These are phyloP conservation scores for Ochlodes sylvanus DNA, from an alignment of 2,888 invertebrate genomes.

Conservation along the genomic window DNA sequence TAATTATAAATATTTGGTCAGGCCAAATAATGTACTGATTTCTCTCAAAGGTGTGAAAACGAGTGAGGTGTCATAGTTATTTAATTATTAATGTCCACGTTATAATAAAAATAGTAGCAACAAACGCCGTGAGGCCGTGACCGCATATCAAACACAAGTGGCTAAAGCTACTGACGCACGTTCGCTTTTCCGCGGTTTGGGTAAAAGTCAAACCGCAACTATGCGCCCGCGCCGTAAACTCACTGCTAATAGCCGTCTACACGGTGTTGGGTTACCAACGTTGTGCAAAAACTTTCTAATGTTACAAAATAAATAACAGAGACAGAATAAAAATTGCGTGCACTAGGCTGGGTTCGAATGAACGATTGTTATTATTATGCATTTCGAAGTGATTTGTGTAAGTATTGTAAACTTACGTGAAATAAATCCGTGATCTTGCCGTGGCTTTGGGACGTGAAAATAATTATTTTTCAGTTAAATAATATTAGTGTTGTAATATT, in stretches of 20 bases:
- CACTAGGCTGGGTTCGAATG: too few relatives aligned
- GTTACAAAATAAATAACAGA: slow-evolving; percentile 21
- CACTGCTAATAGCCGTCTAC: slow-evolving; percentile 50
- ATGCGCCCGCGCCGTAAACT: slow-evolving; percentile 49
- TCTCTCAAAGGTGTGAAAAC: background rate
- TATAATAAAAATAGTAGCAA: slow-evolving; percentile 14
- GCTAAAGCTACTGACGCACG: slow-evolving; percentile 66
- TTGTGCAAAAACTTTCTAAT: slow-evolving; percentile 36
- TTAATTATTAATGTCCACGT: slow-evolving; percentile 2
- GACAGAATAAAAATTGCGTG: background rate
- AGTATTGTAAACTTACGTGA: too few relatives aligned
- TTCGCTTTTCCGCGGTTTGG: slow-evolving; percentile 60
- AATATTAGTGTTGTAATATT: too few relatives aligned
- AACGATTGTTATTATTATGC: too few relatives aligned
- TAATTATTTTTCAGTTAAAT: too few relatives aligned
- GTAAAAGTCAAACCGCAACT: slow-evolving; percentile 65
- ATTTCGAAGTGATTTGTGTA: too few relatives aligned
- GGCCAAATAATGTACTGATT: too few relatives aligned
- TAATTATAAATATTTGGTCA: too few relatives aligned
- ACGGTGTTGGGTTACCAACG: slow-evolving; percentile 46
- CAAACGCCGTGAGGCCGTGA: slow-evolving; percentile 47
- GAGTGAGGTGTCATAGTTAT: background rate
- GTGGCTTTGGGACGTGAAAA: too few relatives aligned
- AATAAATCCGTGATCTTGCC: too few relatives aligned
- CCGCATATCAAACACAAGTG: slow-evolving; percentile 68